Evolutionary conservation across 2,797 vertebrate species (phyloP).

Genomic region (Poecilia picta): DNA sequence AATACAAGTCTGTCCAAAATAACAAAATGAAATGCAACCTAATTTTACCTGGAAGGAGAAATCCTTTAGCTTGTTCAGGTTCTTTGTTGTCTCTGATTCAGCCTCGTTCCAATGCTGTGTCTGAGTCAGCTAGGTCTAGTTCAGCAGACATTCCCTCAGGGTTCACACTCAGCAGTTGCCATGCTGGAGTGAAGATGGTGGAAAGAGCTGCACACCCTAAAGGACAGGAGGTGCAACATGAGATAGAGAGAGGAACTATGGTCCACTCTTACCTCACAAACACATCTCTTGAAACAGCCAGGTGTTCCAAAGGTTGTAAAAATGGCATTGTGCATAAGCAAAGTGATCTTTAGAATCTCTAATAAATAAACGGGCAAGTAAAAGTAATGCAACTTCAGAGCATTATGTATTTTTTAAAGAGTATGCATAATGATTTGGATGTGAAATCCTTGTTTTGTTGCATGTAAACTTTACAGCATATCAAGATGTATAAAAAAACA

Average conservation of each 20-base stretch:
- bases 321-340: neutral
- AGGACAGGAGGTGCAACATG: neutral
- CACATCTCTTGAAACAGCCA: neutral
- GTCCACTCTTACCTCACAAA: neutral
- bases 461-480: neutral
- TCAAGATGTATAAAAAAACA: conserved; percentile 11
- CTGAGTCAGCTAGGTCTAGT: neutral
- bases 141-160: neutral
- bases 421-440: neutral
- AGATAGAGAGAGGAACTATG: neutral
- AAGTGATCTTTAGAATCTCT: neutral
- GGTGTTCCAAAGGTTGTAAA: neutral
- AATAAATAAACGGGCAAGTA: neutral
- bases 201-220: neutral
- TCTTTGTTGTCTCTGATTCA: neutral
- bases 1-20: neutral
- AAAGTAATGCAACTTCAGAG: neutral
- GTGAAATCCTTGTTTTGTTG: neutral
- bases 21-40: neutral
- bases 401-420: neutral
- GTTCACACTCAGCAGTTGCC: neutral
- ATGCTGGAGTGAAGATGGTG: neutral
- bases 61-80: neutral
- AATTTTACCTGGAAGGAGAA: neutral
- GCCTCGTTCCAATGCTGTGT: neutral